Conservation (phyloP, 1,140 invertebrate genomes). For the Palaemon carinicauda region DNA sequence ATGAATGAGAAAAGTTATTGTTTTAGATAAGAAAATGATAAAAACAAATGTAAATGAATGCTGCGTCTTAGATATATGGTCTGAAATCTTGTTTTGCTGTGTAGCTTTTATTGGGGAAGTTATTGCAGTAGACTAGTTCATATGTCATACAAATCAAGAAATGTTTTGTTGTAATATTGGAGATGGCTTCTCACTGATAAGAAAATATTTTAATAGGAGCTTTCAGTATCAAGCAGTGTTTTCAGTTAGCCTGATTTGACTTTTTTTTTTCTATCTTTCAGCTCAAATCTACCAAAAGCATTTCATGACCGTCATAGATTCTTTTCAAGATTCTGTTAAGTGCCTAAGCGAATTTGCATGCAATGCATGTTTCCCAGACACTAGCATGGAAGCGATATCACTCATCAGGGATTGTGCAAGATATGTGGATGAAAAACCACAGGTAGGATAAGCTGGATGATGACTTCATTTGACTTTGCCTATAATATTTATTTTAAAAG, state of each 20-base stretch:
- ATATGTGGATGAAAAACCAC: conserved; percentile 91
- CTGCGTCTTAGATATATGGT: too few relatives aligned
- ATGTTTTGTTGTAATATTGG: too few relatives aligned
- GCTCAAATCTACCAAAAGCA: conserved; percentile 91
- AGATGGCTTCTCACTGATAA: background rate
- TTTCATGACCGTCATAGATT: conserved; percentile 96
- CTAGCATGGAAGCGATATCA: conserved; percentile 98
- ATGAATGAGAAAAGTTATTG: too few relatives aligned
- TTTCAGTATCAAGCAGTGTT: background rate
- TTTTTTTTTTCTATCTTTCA: conserved; percentile 64
- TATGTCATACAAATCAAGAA: too few relatives aligned
- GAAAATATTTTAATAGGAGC: background rate
- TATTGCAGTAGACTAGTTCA: too few relatives aligned
- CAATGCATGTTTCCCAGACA: conserved; percentile 95
- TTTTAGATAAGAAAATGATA: too few relatives aligned
- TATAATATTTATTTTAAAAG: too few relatives aligned
- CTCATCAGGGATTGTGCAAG: conserved; percentile 94
- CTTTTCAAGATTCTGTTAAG: conserved; percentile 99
- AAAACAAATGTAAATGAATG: too few relatives aligned
- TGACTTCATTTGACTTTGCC: too few relatives aligned
- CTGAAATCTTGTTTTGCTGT: too few relatives aligned
- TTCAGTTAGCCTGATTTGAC: conserved; percentile 16
- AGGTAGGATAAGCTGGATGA: conserved; percentile 65
- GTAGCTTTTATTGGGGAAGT: too few relatives aligned
- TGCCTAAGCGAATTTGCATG: conserved; percentile 99